A percentile compares a stretch with the other conserved stretches of the same genome.
phyloP scores from a whole-genome alignment of 2,113 vertebrate species.

The Sinocyclocheilus anophthalmus region DNA sequence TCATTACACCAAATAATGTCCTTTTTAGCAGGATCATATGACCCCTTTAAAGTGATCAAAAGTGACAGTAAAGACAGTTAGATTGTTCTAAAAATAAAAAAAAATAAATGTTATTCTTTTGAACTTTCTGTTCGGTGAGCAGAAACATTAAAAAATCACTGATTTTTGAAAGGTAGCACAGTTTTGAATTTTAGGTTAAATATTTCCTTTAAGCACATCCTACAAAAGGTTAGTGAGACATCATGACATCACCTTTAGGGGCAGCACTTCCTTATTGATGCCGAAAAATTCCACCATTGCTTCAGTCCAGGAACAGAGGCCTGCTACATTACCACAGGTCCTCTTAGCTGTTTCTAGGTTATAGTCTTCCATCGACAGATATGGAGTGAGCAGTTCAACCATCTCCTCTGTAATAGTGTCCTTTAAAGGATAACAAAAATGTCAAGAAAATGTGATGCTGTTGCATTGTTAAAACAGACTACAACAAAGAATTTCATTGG shows the following conservation, averaged over 20 bases:
- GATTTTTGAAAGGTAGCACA: background rate
- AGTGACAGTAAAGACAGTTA: background rate
- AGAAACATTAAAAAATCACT: no score
- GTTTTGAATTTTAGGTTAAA: background rate
- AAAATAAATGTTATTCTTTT: background rate
- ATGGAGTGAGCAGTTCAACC: constrained; percentile 82
- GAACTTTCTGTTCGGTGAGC: background rate
- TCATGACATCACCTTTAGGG: constrained; percentile 81
- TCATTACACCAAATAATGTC: no score
- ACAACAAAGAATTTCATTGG: constrained; percentile 5
- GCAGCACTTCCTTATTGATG: constrained; percentile 86
- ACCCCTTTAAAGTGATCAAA: background rate
- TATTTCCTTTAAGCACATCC: background rate
- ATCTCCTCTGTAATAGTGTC: constrained; percentile 84
- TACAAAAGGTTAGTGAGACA: background rate
- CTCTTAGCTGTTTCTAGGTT: constrained; percentile 84
- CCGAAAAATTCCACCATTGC: constrained; percentile 85
- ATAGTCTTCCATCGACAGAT: constrained; percentile 84
- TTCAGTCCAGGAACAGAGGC: constrained; percentile 86
- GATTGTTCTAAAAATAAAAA: no score
- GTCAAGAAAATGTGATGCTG: background rate
- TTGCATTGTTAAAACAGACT: background rate
- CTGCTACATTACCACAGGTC: constrained; percentile 85
- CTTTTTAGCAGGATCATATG: no score
- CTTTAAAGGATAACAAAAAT: constrained; percentile 57